A percentile compares a stretch with the other conserved stretches of the same genome.
Evolutionary conservation across 2,113 vertebrate species (phyloP).

Genomic region (Bombycilla garrulus): DNA sequence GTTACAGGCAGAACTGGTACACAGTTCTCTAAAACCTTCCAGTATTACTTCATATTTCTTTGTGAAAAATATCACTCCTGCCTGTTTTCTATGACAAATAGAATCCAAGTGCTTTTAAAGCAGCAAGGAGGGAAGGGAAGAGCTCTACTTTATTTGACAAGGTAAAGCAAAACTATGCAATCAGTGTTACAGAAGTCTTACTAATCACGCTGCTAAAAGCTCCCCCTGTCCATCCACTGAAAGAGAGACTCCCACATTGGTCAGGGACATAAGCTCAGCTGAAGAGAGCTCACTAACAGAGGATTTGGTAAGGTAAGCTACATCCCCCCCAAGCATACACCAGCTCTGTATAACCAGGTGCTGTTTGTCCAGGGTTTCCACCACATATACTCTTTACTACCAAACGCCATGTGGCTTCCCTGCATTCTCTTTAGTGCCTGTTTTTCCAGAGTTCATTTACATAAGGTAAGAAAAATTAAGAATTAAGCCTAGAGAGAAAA

Average conservation of each 20-base stretch:
- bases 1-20: not conserved
- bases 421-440: not conserved
- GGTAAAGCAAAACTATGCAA: not conserved
- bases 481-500: not conserved
- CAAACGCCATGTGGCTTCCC: not conserved
- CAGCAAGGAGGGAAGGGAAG: not conserved
- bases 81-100: not conserved
- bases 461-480: not conserved
- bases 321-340: fast-evolving
- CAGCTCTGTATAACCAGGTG: fast-evolving
- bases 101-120: not conserved
- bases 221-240: not conserved
- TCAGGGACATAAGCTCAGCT: not conserved
- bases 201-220: fast-evolving
- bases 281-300: not conserved
- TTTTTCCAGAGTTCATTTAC: not conserved
- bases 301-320: not conserved
- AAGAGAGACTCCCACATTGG: not conserved
- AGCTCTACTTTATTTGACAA: not conserved
- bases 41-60: not conserved
- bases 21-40: not conserved
- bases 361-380: not conserved
- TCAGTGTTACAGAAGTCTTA: not conserved
- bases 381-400: fast-evolving
- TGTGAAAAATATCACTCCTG: not conserved